Percentiles rank a stretch among this genome's conserved stretches.
Conservation (phyloP, 1,140 invertebrate species). For the Conus ventricosus region DNA sequence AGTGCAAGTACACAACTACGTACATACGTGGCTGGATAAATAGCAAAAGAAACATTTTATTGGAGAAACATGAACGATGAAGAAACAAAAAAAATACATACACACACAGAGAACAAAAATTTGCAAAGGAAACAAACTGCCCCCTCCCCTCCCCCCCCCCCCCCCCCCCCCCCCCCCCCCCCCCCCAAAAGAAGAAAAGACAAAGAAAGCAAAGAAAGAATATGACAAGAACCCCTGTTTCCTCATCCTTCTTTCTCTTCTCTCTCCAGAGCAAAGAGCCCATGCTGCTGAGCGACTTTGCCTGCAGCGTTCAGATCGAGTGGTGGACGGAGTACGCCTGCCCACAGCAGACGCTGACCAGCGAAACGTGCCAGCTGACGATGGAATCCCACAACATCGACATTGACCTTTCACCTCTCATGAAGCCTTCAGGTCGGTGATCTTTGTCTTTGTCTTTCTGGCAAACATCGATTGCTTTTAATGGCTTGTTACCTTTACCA, state of each 20-base stretch:
- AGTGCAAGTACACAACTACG: too few relatives aligned
- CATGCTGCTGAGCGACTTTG: conserved; percentile 49
- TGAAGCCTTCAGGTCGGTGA: neutral
- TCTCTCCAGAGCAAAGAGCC: conserved; percentile 63
- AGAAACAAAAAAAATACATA: too few relatives aligned
- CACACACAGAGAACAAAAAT: too few relatives aligned
- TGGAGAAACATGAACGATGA: too few relatives aligned
- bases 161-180: too few relatives aligned
- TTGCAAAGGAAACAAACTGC: too few relatives aligned
- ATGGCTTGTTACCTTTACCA: neutral
- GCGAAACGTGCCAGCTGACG: conserved; percentile 58
- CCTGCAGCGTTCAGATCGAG: conserved; percentile 59
- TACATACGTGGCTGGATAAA: too few relatives aligned
- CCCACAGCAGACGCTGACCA: conserved; percentile 50
- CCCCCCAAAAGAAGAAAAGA: too few relatives aligned
- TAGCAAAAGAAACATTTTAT: too few relatives aligned
- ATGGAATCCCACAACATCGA: conserved; percentile 61
- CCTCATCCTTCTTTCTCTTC: neutral
- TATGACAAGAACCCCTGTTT: too few relatives aligned
- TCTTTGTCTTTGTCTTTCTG: neutral
- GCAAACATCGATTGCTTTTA: neutral
- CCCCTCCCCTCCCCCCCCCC: too few relatives aligned
- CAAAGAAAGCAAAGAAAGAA: too few relatives aligned
- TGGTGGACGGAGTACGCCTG: conserved; percentile 71
- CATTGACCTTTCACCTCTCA: conserved; percentile 64